A percentile compares a stretch with the other conserved stretches of the same genome.
Conservation (phyloP, 2,797 vertebrate species). For the Leuciscus waleckii region DNA sequence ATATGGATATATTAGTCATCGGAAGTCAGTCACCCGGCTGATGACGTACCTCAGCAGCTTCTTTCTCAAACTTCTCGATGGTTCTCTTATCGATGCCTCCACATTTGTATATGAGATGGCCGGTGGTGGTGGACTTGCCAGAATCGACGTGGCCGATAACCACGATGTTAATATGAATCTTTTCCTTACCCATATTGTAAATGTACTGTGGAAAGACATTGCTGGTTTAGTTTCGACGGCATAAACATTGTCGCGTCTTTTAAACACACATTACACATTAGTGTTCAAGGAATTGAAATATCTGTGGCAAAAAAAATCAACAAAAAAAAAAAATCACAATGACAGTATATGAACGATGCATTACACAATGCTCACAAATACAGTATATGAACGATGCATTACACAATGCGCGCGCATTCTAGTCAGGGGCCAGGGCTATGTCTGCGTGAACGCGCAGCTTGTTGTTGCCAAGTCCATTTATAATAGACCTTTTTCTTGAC, state of each 20-base stretch:
- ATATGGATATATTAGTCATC: conserved; percentile 46
- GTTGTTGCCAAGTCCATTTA: neutral
- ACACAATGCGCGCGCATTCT: neutral
- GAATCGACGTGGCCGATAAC: conserved; percentile 85
- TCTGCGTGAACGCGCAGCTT: neutral
- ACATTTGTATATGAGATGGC: conserved; percentile 83
- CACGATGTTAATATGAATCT: conserved; percentile 83
- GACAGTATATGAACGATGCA: neutral
- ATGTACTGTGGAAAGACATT: conserved; percentile 65
- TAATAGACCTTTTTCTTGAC: neutral
- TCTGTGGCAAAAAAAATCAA: neutral
- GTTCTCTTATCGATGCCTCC: conserved; percentile 83
- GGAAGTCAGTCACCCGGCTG: conserved; percentile 1
- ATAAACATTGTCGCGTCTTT: neutral
- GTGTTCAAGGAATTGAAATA: neutral
- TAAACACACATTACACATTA: neutral
- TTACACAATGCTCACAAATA: neutral
- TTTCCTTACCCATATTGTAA: conserved; percentile 79
- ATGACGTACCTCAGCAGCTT: conserved; percentile 78
- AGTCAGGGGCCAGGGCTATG: neutral
- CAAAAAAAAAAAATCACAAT: neutral
- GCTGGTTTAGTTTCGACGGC: neutral
- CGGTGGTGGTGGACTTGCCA: conserved; percentile 82
- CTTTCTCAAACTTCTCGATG: conserved; percentile 85
- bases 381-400: neutral